Base-by-base conservation (phyloP, 2,113 vertebrate species). In the Rallus limicola region DNA sequence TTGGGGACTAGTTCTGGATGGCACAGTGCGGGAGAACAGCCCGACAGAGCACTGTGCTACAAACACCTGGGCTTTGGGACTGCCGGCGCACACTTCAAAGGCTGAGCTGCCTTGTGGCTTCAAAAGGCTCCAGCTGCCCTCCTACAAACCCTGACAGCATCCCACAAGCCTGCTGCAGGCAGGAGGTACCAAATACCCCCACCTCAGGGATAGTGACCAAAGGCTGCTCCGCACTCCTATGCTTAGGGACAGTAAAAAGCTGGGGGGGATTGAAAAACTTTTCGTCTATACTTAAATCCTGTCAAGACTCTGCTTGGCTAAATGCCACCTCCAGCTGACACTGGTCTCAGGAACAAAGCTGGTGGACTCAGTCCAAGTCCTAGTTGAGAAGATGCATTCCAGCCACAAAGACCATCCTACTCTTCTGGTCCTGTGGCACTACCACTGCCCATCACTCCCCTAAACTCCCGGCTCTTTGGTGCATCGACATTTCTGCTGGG, bases 41-140 rank as follows among this genome's bases (percentile, higher is more conserved):
- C 46, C 3, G 2, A 34, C 58, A 92, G 65, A 82, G 50, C 31
- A 65, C 81, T 1, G 1, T 0, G 0, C 56, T 71, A 75, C 38
- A 65, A 64, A 86, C 86, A 64, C 23, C 50, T 20, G 46, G 67
- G 67, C 50, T 28, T 70, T 56, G 65, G 69, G 62, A 64, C 72
- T 58, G 78, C 11, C 3, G 0, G 26, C 1, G 3, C 74, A 50
- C 53, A 64, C 74, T 90, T 95, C 48, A 75, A 93, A 86, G 60
- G 25, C 53, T 53, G 33, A 70, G 67, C 46, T 77, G 56, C 60
- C 34, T 80, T 28, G 15, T 12, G 21, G 58, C 65, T 92, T 94
- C 72, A 84, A 33, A 87, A 86, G 70, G 34, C 53, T 93, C 48
- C 44, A 82, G 63, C 36, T 2, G 7, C 58, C 33, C 82, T 9